A percentile compares a stretch with the other conserved stretches of the same genome.
Evolutionary conservation across 2,888 invertebrate species (phyloP).

Genomic region (Hyalella azteca): DNA sequence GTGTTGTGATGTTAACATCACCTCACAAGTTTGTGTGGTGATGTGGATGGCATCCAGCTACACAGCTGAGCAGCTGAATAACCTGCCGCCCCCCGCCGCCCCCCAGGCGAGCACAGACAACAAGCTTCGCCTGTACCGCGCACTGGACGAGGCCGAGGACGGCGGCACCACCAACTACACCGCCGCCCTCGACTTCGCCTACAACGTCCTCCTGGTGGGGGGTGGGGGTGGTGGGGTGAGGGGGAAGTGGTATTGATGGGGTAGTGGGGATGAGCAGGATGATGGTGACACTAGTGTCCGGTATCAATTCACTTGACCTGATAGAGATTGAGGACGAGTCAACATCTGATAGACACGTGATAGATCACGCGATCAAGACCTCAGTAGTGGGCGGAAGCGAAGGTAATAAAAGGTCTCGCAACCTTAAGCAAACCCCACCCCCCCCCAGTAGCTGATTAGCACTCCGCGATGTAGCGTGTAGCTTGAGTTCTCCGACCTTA

Average conservation of each 20-base stretch:
- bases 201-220: constrained; percentile 61
- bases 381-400: no score
- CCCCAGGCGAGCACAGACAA: constrained; percentile 64
- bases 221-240: neutral
- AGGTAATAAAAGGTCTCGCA: no score
- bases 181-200: constrained; percentile 65
- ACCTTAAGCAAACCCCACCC: no score
- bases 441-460: no score
- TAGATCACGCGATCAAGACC: no score
- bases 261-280: constrained; percentile 9
- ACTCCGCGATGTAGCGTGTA: no score
- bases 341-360: no score
- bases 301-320: no score
- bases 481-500: no score
- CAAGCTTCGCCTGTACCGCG: constrained; percentile 63
- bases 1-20: no score
- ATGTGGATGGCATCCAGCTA: neutral
- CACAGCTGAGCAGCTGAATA: neutral
- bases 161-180: constrained; percentile 64
- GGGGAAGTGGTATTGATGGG: neutral
- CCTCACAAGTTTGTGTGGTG: neutral
- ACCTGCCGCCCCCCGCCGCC: neutral
- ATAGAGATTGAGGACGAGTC: no score
- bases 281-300: no score
- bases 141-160: constrained; percentile 63